Base-by-base conservation (phyloP, 2,113 vertebrate genomes). In the Pterocles orientalis region DNA sequence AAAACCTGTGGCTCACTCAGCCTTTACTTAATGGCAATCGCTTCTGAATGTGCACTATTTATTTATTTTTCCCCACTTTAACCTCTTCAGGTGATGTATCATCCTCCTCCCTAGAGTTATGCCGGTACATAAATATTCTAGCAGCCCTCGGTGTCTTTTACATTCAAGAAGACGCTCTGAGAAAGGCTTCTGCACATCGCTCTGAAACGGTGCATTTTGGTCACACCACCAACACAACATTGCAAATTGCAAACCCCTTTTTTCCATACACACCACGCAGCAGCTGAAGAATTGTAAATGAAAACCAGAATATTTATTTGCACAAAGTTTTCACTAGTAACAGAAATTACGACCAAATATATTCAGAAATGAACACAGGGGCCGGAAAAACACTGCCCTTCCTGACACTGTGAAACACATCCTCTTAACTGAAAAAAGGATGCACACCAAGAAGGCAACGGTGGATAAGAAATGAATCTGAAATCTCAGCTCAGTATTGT, bases 371-470 rank as follows among this genome's bases (percentile, higher is more conserved):
- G 4, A 93, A 82, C 36, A 16, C 17, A 43, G 43, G 57, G 39
- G 21, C 64, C 0, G 1, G 89, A 90, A 92, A 79, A 92, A 79
- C 92, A 72, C 84, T 62, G 69, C 70, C 65, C 39, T 94, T 91
- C 86, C 89, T 43, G 90, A 96, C 91, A 87, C 92, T 81, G 53
- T 86, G 95, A 97, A 95, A 97, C 51, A 75, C 82, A 88, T 79
- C 89, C 90, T 79, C 71, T 34, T 29, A 60, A 43, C 64, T 93
- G 90, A 80, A 50, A 90, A 62, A 92, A 50, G 70, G 91, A 90
- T 68, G 72, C 36, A 64, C 78, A 82, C 31, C 57, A 92, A 94
- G 72, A 85, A 89, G 78, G 89, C 85, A 90, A 73, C 6, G 2
- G 84, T 64, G 85, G 86, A 78, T 71, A 94, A 88, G 78, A 86